A percentile compares a stretch with the other conserved stretches of the same genome.
phyloP scores from a whole-genome alignment of 2,113 vertebrate species.

The Sterrhoptilus dennistouni region DNA sequence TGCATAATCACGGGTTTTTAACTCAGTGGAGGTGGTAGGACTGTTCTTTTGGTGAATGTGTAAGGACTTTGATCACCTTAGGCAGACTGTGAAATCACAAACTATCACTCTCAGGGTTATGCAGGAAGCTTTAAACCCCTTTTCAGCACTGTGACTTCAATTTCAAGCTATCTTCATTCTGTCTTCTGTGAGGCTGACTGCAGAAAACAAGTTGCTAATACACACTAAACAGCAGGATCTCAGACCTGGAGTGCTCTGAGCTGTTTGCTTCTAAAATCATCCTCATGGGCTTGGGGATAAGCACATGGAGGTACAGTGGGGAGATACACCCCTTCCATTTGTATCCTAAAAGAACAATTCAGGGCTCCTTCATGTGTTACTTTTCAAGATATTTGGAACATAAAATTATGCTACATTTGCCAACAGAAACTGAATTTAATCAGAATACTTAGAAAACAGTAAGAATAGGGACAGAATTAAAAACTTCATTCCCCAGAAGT shows the following conservation, averaged over 20 bases:
- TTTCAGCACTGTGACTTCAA: background rate
- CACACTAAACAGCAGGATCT: background rate
- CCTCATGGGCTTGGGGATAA: background rate
- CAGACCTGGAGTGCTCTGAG: background rate
- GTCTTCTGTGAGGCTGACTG: background rate
- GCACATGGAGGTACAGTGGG: background rate
- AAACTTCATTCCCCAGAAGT: background rate
- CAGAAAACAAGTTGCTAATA: background rate
- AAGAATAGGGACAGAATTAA: background rate
- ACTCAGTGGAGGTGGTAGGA: background rate
- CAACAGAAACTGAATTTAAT: background rate
- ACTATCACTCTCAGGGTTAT: background rate
- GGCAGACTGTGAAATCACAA: background rate
- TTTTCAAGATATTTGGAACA: background rate
- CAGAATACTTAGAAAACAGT: background rate
- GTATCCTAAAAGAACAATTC: background rate
- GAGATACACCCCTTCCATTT: background rate
- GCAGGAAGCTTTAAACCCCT: background rate
- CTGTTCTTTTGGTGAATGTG: background rate
- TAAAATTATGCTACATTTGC: background rate
- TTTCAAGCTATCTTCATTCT: background rate
- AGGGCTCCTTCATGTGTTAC: background rate
- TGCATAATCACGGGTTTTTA: constrained; percentile 14
- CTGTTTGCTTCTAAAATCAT: background rate
- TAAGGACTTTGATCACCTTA: background rate